These are phyloP conservation scores for Erebia palarica DNA, from an alignment of 2,888 invertebrate species.

Conservation along the genomic window DNA sequence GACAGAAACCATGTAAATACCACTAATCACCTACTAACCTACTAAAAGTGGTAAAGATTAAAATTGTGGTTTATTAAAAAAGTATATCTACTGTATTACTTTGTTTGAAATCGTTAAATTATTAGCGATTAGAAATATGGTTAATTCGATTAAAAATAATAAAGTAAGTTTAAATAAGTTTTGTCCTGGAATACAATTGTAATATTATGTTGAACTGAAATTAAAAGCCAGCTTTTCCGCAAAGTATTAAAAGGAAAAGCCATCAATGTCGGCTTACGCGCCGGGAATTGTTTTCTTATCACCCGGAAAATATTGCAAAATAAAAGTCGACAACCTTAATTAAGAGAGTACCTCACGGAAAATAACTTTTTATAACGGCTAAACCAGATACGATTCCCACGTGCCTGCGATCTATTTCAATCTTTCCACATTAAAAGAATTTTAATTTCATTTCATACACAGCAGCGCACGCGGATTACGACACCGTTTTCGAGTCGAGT, in stretches of 20 bases:
- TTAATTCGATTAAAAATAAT: too few relatives aligned
- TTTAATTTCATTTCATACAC: conserved; percentile 80
- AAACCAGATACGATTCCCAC: conserved; percentile 38
- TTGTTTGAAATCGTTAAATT: too few relatives aligned
- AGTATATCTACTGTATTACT: too few relatives aligned
- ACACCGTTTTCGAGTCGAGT: conserved; percentile 51
- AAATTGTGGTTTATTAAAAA: too few relatives aligned
- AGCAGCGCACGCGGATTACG: conserved; percentile 66
- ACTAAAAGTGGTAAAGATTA: too few relatives aligned
- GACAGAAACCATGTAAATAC: conserved; percentile 32
- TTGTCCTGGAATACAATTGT: neutral
- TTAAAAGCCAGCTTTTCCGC: neutral
- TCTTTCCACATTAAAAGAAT: conserved; percentile 71
- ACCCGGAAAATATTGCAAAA: conserved; percentile 21
- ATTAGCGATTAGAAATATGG: neutral
- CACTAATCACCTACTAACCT: conserved; percentile 2
- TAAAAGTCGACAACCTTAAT: conserved; percentile 34
- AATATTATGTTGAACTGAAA: neutral
- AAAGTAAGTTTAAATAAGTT: too few relatives aligned
- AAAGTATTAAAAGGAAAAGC: conserved; percentile 1
- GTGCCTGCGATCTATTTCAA: conserved; percentile 54
- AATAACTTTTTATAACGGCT: conserved; percentile 36
- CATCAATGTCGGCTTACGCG: neutral
- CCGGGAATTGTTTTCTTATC: neutral
- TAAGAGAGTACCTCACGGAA: conserved; percentile 31